Conservation (phyloP, 2,888 invertebrate species). For the Noctua fimbriata region DNA sequence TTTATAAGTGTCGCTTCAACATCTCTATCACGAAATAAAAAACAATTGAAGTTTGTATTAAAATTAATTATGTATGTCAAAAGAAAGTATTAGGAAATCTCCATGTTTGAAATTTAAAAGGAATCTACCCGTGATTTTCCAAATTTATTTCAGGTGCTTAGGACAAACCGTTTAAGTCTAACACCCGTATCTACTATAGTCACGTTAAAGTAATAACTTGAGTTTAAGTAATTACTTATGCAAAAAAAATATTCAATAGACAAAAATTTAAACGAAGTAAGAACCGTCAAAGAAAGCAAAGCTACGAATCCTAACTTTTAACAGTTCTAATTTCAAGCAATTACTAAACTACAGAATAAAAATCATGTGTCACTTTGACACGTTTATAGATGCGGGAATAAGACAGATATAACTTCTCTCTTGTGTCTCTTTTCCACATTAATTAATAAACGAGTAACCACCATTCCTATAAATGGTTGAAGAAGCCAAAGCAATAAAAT, state of each 20-base stretch:
- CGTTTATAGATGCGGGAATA: too few relatives aligned
- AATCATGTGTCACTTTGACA: too few relatives aligned
- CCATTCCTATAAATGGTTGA: neutral
- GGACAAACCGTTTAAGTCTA: neutral
- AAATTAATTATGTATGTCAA: slow-evolving; percentile 11
- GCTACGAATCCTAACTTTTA: too few relatives aligned
- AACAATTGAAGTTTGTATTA: slow-evolving; percentile 24
- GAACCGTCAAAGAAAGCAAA: too few relatives aligned
- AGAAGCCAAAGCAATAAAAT: slow-evolving; percentile 3
- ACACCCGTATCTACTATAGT: too few relatives aligned
- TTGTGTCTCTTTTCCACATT: neutral
- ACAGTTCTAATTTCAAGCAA: too few relatives aligned
- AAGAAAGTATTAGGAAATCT: slow-evolving; percentile 10
- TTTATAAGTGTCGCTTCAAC: neutral
- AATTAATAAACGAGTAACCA: neutral
- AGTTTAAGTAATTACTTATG: too few relatives aligned
- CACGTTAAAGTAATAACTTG: too few relatives aligned
- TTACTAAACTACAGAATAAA: too few relatives aligned
- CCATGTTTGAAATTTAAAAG: neutral
- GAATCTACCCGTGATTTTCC: neutral
- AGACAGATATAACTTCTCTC: neutral
- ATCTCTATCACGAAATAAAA: slow-evolving; percentile 13
- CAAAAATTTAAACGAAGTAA: too few relatives aligned
- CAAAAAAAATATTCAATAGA: too few relatives aligned
- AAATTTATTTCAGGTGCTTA: slow-evolving; percentile 12